A percentile compares a stretch with the other conserved stretches of the same genome.
These are phyloP conservation scores for Pelmatolapia mariae DNA, from an alignment of 2,113 vertebrate species.

Conservation along the genomic window DNA sequence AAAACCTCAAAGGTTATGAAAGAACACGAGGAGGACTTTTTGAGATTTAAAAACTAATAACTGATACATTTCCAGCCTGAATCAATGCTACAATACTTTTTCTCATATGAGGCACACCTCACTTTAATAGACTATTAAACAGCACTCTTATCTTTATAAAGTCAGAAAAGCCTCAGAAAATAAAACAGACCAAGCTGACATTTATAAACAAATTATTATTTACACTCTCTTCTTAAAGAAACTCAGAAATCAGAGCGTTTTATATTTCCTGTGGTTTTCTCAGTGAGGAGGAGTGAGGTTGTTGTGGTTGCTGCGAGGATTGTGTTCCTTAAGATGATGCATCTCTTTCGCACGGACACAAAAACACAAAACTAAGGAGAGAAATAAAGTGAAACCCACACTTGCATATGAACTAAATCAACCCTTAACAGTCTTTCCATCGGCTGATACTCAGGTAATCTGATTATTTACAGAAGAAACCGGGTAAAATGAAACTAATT, in stretches of 20 bases:
- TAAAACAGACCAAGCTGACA: not conserved
- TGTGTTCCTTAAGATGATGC: not conserved
- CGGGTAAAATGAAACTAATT: not conserved
- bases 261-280: not conserved
- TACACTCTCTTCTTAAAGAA: conserved; percentile 9
- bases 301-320: conserved; percentile 29
- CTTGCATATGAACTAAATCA: not conserved
- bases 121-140: not conserved
- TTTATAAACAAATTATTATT: conserved; percentile 17
- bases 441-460: not conserved
- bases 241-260: not conserved
- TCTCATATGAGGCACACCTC: not conserved
- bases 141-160: not conserved
- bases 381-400: not conserved
- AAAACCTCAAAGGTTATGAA: not conserved
- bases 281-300: conserved; percentile 13
- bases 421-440: not conserved
- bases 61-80: not conserved
- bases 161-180: not conserved
- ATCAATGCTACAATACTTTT: not conserved
- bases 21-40: not conserved
- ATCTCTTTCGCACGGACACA: not conserved
- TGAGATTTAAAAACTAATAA: not conserved
- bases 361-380: not conserved
- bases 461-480: not conserved